phyloP scores from a whole-genome alignment of 2,888 invertebrate species.

The Athetis lepigone region DNA sequence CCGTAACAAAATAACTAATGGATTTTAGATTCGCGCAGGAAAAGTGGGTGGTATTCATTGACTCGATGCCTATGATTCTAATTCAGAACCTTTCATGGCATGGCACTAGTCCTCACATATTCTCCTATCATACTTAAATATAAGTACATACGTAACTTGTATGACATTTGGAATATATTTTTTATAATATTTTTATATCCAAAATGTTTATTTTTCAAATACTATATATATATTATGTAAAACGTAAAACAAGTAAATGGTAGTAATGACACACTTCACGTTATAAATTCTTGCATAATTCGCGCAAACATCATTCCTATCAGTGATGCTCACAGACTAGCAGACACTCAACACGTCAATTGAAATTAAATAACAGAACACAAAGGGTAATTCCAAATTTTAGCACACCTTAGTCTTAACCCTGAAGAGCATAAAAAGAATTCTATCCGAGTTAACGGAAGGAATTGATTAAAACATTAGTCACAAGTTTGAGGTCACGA shows the following conservation, averaged over 20 bases:
- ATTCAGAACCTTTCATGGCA: slow-evolving; percentile 90
- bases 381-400: slow-evolving; percentile 44
- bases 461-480: slow-evolving; percentile 60
- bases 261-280: slow-evolving; percentile 77
- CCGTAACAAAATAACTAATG: slow-evolving; percentile 84
- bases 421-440: slow-evolving; percentile 41
- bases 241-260: slow-evolving; percentile 66
- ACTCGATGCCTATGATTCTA: slow-evolving; percentile 90
- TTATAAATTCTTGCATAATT: slow-evolving; percentile 87
- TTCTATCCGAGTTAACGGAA: slow-evolving; percentile 42
- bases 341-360: slow-evolving; percentile 81
- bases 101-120: slow-evolving; percentile 90
- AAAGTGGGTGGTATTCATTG: slow-evolving; percentile 90
- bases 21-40: slow-evolving; percentile 85
- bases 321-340: slow-evolving; percentile 90
- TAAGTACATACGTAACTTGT: slow-evolving; percentile 74
- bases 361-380: slow-evolving; percentile 48
- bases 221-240: slow-evolving; percentile 63
- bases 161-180: slow-evolving; percentile 72
- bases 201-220: slow-evolving; percentile 49
- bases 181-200: slow-evolving; percentile 69
- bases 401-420: slow-evolving; percentile 44
- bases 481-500: slow-evolving; percentile 44
- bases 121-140: slow-evolving; percentile 89
- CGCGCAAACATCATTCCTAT: slow-evolving; percentile 89